phyloP scores from a whole-genome alignment of 1,140 invertebrate species.

The Mercenaria mercenaria region DNA sequence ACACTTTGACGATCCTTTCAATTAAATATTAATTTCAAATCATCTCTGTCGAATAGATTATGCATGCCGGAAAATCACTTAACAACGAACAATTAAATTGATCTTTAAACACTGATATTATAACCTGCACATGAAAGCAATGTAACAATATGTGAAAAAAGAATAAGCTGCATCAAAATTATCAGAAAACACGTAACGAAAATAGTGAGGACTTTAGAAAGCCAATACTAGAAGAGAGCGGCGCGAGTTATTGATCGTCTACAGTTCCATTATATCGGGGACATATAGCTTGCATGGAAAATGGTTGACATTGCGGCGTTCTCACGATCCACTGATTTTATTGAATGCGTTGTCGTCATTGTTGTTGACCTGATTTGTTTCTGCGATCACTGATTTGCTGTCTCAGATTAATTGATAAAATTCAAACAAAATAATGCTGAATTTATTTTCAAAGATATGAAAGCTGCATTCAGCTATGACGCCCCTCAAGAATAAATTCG shows the following conservation, averaged over 20 bases:
- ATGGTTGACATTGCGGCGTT: background rate
- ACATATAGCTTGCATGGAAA: slow-evolving; percentile 30
- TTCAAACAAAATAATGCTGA: too few relatives aligned
- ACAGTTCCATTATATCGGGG: background rate
- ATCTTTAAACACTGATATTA: background rate
- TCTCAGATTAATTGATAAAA: too few relatives aligned
- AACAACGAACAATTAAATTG: background rate
- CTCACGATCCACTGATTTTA: background rate
- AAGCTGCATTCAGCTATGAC: too few relatives aligned
- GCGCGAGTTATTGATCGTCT: slow-evolving; percentile 1
- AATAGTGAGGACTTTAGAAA: background rate
- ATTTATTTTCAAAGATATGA: too few relatives aligned
- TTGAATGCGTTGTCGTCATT: background rate
- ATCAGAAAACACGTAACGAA: slow-evolving; percentile 1
- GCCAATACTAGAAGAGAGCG: background rate
- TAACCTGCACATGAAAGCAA: background rate
- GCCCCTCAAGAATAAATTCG: too few relatives aligned
- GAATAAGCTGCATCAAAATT: background rate
- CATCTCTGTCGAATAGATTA: background rate
- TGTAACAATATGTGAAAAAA: background rate
- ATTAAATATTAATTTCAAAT: background rate
- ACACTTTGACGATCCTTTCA: background rate
- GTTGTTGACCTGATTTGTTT: too few relatives aligned
- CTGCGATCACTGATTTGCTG: too few relatives aligned
- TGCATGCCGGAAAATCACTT: background rate